Percentiles rank a stretch among this genome's conserved stretches.
These are phyloP conservation scores for Cryptus armator DNA, from an alignment of 2,888 invertebrate species.

Conservation along the genomic window DNA sequence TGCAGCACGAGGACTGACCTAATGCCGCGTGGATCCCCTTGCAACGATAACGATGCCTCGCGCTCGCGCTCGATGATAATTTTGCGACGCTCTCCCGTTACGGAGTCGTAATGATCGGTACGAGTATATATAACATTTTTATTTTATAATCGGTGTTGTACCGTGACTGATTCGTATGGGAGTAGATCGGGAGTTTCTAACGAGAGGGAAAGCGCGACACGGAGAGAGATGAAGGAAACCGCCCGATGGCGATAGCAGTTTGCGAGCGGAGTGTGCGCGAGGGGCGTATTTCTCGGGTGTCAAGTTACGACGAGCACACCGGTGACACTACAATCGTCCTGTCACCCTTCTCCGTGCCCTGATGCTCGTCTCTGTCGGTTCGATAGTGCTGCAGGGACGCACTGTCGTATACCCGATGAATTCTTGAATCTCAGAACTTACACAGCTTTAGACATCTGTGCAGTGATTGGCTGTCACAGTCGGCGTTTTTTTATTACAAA, in stretches of 20 bases:
- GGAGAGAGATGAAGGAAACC: slow-evolving; percentile 58
- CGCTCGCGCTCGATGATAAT: slow-evolving; percentile 55
- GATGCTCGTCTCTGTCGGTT: slow-evolving; percentile 44
- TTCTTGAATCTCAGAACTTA: slow-evolving; percentile 4
- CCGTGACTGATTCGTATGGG: slow-evolving; percentile 76
- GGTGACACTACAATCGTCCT: slow-evolving; percentile 80
- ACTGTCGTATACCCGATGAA: not conserved
- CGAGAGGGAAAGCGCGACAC: slow-evolving; percentile 15
- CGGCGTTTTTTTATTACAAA: not conserved
- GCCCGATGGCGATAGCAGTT: slow-evolving; percentile 66
- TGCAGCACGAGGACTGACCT: slow-evolving; percentile 44
- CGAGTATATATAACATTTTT: slow-evolving; percentile 56
- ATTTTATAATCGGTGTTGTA: slow-evolving; percentile 74
- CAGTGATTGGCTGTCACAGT: not conserved
- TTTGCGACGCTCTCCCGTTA: slow-evolving; percentile 60
- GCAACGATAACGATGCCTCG: slow-evolving; percentile 49
- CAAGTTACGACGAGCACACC: slow-evolving; percentile 78
- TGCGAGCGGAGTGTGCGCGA: slow-evolving; percentile 74
- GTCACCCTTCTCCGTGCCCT: slow-evolving; percentile 74
- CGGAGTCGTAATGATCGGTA: slow-evolving; percentile 32
- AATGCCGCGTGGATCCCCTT: slow-evolving; percentile 47
- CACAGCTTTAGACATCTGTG: not conserved
- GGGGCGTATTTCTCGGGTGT: slow-evolving; percentile 82
- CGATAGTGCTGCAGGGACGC: not conserved
- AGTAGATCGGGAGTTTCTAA: slow-evolving; percentile 4